Percentiles rank a stretch among this genome's conserved stretches.
Evolutionary conservation across 2,113 vertebrate species (phyloP).

Genomic region (Oreocharis arfaki): DNA sequence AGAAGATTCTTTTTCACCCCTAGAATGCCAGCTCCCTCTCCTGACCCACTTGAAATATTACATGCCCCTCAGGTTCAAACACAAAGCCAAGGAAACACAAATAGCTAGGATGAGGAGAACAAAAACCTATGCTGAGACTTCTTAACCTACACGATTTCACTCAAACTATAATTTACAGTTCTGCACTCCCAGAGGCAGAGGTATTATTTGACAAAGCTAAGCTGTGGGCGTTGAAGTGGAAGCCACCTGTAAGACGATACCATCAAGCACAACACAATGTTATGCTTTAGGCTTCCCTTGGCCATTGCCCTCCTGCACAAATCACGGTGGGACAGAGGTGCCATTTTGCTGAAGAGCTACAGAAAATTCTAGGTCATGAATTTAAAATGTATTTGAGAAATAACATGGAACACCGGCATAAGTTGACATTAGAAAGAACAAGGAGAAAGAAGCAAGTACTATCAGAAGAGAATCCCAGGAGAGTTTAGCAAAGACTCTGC

Average conservation of each 20-base stretch:
- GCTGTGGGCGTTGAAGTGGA: background rate
- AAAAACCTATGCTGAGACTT: background rate
- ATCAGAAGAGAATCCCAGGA: background rate
- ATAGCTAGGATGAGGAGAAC: background rate
- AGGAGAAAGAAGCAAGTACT: background rate
- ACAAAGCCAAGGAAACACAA: background rate
- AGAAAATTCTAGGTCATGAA: background rate
- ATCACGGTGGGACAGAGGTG: accelerated
- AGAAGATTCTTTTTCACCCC: background rate
- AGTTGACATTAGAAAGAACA: background rate
- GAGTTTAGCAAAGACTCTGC: background rate
- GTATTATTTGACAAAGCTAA: background rate
- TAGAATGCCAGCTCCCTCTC: constrained; percentile 25
- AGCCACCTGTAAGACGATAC: background rate
- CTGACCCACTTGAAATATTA: constrained; percentile 20
- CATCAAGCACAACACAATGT: background rate
- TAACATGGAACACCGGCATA: background rate
- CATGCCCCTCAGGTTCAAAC: background rate
- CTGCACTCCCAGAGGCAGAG: background rate
- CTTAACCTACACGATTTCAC: background rate
- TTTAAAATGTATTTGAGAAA: background rate
- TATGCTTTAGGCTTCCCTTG: background rate
- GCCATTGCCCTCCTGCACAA: background rate
- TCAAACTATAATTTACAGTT: background rate
- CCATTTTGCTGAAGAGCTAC: background rate